Evolutionary conservation across 2,113 vertebrate genomes (phyloP).

Genomic region (Actinemys pallida): DNA sequence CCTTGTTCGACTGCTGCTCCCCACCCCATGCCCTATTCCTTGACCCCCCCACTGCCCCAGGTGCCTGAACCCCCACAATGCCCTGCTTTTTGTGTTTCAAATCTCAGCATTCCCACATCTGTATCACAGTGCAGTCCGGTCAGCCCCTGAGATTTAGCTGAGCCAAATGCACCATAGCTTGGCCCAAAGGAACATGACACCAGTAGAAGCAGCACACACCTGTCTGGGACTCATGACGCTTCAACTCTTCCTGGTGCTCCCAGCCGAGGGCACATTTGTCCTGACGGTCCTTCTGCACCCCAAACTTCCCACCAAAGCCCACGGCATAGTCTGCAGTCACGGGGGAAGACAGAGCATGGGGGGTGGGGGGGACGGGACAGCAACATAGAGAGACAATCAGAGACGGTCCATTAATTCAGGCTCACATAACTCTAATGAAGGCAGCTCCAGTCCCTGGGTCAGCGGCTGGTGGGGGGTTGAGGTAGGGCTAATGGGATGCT

Average conservation of each 20-base stretch:
- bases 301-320: slow-evolving; percentile 82
- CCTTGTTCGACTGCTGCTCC: neutral
- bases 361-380: neutral
- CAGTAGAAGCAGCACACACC: slow-evolving; percentile 23
- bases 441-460: neutral
- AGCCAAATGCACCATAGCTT: neutral
- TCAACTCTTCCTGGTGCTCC: slow-evolving; percentile 75
- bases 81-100: neutral
- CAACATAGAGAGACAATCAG: neutral
- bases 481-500: neutral
- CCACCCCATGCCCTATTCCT: neutral
- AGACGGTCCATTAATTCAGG: neutral
- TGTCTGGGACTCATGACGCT: slow-evolving; percentile 75
- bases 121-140: neutral
- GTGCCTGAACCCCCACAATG: neutral
- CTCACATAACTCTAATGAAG: neutral
- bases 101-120: neutral
- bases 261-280: slow-evolving; percentile 82
- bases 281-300: slow-evolving; percentile 87
- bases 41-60: neutral
- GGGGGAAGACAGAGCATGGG: neutral
- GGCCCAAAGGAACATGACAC: neutral
- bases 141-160: neutral
- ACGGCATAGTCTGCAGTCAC: slow-evolving; percentile 69
- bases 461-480: neutral